These are phyloP conservation scores for Argyrosomus japonicus DNA, from an alignment of 2,113 vertebrate species.

Conservation along the genomic window DNA sequence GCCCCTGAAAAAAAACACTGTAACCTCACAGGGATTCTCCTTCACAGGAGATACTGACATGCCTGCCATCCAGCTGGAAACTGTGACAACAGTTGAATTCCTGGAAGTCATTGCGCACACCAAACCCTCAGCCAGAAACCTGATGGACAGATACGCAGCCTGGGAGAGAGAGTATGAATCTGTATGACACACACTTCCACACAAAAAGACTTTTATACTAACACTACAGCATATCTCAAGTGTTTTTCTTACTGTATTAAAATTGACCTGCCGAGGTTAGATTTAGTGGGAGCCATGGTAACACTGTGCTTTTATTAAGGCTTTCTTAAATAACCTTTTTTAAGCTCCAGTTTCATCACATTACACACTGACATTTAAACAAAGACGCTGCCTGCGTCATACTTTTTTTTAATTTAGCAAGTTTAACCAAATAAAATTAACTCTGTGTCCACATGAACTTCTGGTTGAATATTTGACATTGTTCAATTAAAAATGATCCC, in stretches of 20 bases:
- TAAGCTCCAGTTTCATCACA: not conserved
- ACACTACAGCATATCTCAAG: not conserved
- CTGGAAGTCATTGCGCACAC: conserved; percentile 91
- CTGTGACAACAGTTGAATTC: conserved; percentile 90
- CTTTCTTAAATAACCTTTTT: not conserved
- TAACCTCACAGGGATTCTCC: not conserved
- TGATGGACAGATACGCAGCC: conserved; percentile 88
- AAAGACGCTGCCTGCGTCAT: not conserved
- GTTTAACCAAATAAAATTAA: not conserved
- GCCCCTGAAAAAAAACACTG: not conserved
- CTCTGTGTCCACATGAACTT: not conserved
- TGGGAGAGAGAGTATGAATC: conserved; percentile 95
- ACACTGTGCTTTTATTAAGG: not conserved
- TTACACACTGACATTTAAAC: not conserved
- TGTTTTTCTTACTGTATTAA: not conserved
- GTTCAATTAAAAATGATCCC: not conserved
- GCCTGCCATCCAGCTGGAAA: conserved; percentile 86
- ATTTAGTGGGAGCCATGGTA: no score
- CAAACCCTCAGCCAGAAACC: conserved; percentile 90
- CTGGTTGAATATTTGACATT: not conserved
- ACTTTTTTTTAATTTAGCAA: not conserved
- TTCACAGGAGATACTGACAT: conserved; percentile 76
- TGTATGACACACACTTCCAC: conserved; percentile 79
- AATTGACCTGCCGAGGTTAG: not conserved
- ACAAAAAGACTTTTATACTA: not conserved